These are phyloP conservation scores for Leucophenga maculata DNA, from an alignment of 2,888 invertebrate species.

Conservation along the genomic window DNA sequence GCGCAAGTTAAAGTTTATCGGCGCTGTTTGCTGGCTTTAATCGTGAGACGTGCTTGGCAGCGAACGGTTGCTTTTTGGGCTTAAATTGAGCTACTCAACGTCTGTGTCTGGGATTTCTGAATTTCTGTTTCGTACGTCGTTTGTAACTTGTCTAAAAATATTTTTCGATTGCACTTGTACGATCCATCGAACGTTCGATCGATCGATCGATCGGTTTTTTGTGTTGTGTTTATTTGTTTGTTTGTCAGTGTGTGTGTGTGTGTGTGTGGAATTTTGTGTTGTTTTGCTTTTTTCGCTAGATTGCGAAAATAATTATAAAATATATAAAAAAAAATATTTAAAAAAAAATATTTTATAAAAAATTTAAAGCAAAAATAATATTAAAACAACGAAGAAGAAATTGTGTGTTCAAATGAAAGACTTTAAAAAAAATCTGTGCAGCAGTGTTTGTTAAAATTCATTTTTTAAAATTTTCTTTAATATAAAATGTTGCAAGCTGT, in stretches of 20 bases:
- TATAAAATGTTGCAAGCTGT: too few relatives aligned
- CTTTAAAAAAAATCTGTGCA: slow-evolving; percentile 3
- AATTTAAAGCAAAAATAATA: background rate
- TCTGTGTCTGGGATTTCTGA: background rate
- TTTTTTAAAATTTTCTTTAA: background rate
- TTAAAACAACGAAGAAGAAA: slow-evolving; percentile 2
- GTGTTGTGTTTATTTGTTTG: background rate
- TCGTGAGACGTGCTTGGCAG: slow-evolving; percentile 60
- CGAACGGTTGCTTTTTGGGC: slow-evolving; percentile 49
- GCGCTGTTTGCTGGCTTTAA: slow-evolving; percentile 39
- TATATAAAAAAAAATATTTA: slow-evolving; percentile 3
- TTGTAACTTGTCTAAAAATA: background rate
- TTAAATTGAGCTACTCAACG: background rate
- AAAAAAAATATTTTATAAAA: slow-evolving; percentile 15
- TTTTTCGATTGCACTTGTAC: background rate
- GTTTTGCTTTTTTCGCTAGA: background rate
- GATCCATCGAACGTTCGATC: background rate
- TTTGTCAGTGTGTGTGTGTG: background rate
- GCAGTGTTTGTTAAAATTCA: too few relatives aligned
- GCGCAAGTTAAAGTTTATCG: slow-evolving; percentile 7
- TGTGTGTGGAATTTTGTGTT: background rate
- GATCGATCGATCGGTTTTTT: background rate
- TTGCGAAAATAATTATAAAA: slow-evolving; percentile 13
- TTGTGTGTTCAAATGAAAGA: slow-evolving; percentile 6
- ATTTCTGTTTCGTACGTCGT: background rate